These are phyloP conservation scores for Stichopus horrens DNA, from an alignment of 53 echinoderm and acorn worm species.

Conservation along the genomic window DNA sequence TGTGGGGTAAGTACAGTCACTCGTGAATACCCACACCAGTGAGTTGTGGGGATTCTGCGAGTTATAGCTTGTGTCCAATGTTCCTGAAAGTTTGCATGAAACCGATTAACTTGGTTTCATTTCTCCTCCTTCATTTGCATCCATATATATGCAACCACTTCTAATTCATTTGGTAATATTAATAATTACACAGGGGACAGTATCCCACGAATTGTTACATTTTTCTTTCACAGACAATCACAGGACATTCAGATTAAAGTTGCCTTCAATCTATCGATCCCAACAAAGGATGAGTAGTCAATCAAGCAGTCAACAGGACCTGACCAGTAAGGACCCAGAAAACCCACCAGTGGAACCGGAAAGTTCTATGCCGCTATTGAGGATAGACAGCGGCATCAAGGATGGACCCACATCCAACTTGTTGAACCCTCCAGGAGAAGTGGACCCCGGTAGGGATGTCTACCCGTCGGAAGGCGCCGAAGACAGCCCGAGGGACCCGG, in stretches of 20 bases:
- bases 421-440: slow-evolving; percentile 22
- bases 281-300: slow-evolving; percentile 55
- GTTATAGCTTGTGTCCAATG: too few relatives aligned
- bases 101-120: too few relatives aligned
- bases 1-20: too few relatives aligned
- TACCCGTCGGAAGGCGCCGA: slow-evolving; percentile 40
- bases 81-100: too few relatives aligned
- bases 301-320: slow-evolving; percentile 54
- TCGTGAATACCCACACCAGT: too few relatives aligned
- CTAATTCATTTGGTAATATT: too few relatives aligned
- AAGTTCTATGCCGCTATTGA: slow-evolving; percentile 77
- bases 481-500: slow-evolving; percentile 36
- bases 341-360: slow-evolving; percentile 61
- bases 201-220: neutral
- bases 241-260: slow-evolving; percentile 85
- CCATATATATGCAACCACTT: too few relatives aligned
- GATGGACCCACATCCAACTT: slow-evolving; percentile 49
- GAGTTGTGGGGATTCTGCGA: too few relatives aligned
- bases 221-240: slow-evolving; percentile 80
- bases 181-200: neutral
- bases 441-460: slow-evolving; percentile 16
- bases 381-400: slow-evolving; percentile 45
- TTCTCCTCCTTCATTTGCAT: too few relatives aligned
- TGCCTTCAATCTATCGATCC: slow-evolving; percentile 79
- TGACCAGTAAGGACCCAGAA: slow-evolving; percentile 43